Evolutionary conservation across 2,797 vertebrate species (phyloP).

Genomic region (Phoeniculus purpureus): DNA sequence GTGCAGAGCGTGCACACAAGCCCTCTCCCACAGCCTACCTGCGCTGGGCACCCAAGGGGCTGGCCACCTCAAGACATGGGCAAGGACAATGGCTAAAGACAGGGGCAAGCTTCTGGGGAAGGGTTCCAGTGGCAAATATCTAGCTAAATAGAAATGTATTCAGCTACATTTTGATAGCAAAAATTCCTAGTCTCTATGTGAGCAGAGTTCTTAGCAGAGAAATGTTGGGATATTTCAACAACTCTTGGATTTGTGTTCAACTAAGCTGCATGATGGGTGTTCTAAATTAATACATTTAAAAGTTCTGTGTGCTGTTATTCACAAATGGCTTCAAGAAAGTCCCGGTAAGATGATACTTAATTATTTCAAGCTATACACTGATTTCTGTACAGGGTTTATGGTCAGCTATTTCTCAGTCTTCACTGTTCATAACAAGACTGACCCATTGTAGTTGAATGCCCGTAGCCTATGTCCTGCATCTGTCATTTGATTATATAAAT

Average conservation of each 20-base stretch:
- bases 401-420: neutral
- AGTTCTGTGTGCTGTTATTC: neutral
- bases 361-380: neutral
- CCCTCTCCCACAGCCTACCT: neutral
- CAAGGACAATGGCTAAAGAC: neutral
- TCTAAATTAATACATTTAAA: neutral
- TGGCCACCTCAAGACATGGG: neutral
- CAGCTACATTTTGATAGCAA: neutral
- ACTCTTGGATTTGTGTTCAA: neutral
- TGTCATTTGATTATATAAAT: neutral
- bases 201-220: neutral
- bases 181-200: neutral
- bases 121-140: neutral
- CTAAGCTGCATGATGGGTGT: neutral
- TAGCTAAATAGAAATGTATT: neutral
- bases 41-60: fast-evolving
- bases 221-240: neutral
- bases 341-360: neutral
- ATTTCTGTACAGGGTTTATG: neutral
- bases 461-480: neutral
- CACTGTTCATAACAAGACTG: neutral
- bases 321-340: neutral
- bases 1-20: neutral
- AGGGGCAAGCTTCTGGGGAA: neutral
- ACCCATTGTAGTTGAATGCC: neutral